These are phyloP conservation scores for Penaeus chinensis DNA, from an alignment of 1,140 invertebrate genomes.

Conservation along the genomic window DNA sequence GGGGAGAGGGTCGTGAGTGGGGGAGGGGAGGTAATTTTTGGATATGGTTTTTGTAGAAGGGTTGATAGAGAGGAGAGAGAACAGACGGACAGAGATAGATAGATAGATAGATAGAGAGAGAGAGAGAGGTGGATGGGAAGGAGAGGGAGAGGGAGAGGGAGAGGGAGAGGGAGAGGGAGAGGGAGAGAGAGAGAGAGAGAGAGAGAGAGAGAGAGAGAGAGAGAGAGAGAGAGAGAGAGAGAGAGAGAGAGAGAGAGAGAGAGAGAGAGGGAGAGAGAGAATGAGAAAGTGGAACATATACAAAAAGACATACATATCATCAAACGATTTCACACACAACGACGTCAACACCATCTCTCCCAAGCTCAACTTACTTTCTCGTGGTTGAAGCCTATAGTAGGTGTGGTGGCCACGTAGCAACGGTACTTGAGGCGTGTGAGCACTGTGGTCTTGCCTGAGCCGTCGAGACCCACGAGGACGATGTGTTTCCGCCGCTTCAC, in stretches of 20 bases:
- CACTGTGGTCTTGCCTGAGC: slow-evolving; percentile 76
- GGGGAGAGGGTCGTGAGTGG: background rate
- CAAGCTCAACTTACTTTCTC: slow-evolving; percentile 57
- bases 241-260: background rate
- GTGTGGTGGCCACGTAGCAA: slow-evolving; percentile 72
- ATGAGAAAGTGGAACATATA: background rate
- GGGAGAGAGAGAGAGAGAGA: background rate
- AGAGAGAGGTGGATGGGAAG: background rate
- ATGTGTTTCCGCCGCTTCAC: slow-evolving; percentile 61
- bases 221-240: background rate
- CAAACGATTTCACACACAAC: too few species aligned
- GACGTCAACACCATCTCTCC: too few species aligned
- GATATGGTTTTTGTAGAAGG: background rate
- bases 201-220: slow-evolving; percentile 20
- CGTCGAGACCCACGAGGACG: slow-evolving; percentile 70
- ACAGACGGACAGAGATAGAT: background rate
- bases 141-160: background rate
- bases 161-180: background rate
- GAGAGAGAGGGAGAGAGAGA: background rate
- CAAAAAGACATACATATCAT: too few species aligned
- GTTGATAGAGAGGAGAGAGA: background rate
- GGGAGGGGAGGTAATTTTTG: background rate
- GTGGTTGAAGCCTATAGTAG: slow-evolving; percentile 70
- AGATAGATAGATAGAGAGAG: background rate
- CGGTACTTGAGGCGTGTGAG: slow-evolving; percentile 75